A percentile compares a stretch with the other conserved stretches of the same genome.
Conservation (phyloP, 2,113 vertebrate genomes). For the Bettongia penicillata region DNA sequence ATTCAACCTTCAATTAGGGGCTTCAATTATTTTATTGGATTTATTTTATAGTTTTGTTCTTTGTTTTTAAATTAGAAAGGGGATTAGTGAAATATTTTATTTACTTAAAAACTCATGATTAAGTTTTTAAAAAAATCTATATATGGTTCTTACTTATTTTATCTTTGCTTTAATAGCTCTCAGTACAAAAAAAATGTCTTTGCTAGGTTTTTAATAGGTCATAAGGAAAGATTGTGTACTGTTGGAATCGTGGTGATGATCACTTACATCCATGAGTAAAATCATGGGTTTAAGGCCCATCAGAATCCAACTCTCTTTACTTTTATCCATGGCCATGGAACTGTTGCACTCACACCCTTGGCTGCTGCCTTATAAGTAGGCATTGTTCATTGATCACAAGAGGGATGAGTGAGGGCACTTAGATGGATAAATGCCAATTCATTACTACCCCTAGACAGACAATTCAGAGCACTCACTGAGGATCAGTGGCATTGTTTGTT, state of each 20-base stretch:
- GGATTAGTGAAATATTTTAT: not conserved
- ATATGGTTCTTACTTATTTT: not conserved
- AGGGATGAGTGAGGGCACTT: not conserved
- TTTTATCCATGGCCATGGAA: not conserved
- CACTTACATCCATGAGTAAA: not conserved
- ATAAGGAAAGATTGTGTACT: not conserved
- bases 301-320: not conserved
- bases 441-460: not conserved
- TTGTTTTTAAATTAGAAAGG: not conserved
- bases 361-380: not conserved
- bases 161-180: not conserved
- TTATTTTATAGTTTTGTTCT: not conserved
- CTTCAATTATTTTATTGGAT: not conserved
- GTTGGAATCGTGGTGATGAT: not conserved
- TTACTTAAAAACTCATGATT: not conserved
- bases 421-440: too few species aligned
- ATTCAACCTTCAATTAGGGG: not conserved
- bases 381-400: not conserved
- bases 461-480: not conserved
- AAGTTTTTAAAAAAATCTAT: not conserved
- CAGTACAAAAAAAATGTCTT: not conserved
- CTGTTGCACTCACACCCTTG: not conserved
- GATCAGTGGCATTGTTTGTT: constrained; percentile 14
- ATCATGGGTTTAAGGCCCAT: not conserved
- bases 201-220: not conserved